These are phyloP conservation scores for Lordiphosa clarofinis DNA, from an alignment of 1,140 invertebrate genomes.

Conservation along the genomic window DNA sequence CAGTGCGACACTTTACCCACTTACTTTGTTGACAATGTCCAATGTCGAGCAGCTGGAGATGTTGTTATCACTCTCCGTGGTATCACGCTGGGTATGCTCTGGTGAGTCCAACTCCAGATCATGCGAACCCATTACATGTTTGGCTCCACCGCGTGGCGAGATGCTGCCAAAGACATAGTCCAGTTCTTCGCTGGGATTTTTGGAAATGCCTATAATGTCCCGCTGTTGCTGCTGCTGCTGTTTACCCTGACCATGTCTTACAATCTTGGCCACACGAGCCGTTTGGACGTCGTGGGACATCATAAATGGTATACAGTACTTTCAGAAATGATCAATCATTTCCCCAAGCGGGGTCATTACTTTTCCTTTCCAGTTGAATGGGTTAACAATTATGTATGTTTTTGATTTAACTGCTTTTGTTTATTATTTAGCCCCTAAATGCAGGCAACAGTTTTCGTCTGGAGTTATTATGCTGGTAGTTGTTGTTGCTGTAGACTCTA, in stretches of 20 bases:
- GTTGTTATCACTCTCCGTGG: conserved; percentile 76
- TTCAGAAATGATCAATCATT: too few relatives aligned
- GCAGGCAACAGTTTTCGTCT: not conserved
- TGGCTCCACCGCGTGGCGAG: conserved; percentile 47
- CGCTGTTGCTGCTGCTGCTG: conserved; percentile 23
- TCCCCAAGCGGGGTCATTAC: too few relatives aligned
- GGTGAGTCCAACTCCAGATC: conserved; percentile 64
- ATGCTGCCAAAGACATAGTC: conserved; percentile 70
- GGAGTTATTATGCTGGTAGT: not conserved
- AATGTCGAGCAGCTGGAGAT: conserved; percentile 78
- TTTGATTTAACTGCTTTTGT: not conserved
- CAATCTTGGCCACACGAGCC: conserved; percentile 69
- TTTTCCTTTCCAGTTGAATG: too few relatives aligned
- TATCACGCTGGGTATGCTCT: conserved; percentile 68
- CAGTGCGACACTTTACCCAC: conserved; percentile 40
- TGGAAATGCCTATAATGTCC: conserved; percentile 29
- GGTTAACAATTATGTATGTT: not conserved
- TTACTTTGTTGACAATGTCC: conserved; percentile 78
- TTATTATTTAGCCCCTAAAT: conserved; percentile 1
- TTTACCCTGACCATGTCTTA: conserved; percentile 36
- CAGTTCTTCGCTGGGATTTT: conserved; percentile 41
- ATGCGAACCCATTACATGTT: conserved; percentile 38
- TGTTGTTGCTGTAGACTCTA: conserved; percentile 1
- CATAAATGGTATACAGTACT: not conserved
- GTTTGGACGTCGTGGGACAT: conserved; percentile 76